These are phyloP conservation scores for Dolichoris vasculosae DNA, from an alignment of 1,140 invertebrate genomes.

Conservation along the genomic window DNA sequence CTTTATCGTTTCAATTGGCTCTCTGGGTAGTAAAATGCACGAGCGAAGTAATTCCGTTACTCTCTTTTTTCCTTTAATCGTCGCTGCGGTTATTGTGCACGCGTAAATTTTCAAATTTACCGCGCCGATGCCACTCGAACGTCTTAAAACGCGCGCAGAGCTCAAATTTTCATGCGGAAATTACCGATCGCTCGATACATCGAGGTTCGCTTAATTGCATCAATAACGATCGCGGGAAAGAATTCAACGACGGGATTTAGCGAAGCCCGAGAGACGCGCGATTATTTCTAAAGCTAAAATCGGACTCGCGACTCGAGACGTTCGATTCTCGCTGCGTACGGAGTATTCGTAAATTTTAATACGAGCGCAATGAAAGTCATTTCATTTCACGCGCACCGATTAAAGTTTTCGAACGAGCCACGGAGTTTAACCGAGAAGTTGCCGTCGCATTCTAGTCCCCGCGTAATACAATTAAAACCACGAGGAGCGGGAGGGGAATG, in stretches of 20 bases:
- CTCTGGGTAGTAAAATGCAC: conserved; percentile 27
- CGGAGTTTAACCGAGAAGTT: too few relatives aligned
- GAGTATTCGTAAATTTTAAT: too few relatives aligned
- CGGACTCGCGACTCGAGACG: too few relatives aligned
- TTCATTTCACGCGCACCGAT: too few relatives aligned
- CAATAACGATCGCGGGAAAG: background rate
- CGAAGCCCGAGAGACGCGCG: too few relatives aligned
- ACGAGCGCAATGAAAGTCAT: too few relatives aligned
- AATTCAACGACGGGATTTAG: background rate
- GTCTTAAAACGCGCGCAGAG: too few relatives aligned
- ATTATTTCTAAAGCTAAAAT: too few relatives aligned
- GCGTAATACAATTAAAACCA: background rate
- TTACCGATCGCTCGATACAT: background rate
- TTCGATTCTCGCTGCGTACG: too few relatives aligned
- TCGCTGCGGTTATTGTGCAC: background rate
- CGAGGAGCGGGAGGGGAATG: too few relatives aligned
- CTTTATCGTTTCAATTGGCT: conserved; percentile 51
- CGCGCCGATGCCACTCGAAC: background rate
- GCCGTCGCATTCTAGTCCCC: background rate
- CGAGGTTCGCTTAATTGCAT: background rate
- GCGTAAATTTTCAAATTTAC: conserved; percentile 32
- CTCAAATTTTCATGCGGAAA: background rate
- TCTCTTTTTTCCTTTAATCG: background rate
- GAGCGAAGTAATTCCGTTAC: conserved; percentile 34
- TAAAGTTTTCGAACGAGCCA: too few relatives aligned